A percentile compares a stretch with the other conserved stretches of the same genome.
These are phyloP conservation scores for Hypotaenidia philippensis DNA, from an alignment of 2,797 vertebrate species.

Conservation along the genomic window DNA sequence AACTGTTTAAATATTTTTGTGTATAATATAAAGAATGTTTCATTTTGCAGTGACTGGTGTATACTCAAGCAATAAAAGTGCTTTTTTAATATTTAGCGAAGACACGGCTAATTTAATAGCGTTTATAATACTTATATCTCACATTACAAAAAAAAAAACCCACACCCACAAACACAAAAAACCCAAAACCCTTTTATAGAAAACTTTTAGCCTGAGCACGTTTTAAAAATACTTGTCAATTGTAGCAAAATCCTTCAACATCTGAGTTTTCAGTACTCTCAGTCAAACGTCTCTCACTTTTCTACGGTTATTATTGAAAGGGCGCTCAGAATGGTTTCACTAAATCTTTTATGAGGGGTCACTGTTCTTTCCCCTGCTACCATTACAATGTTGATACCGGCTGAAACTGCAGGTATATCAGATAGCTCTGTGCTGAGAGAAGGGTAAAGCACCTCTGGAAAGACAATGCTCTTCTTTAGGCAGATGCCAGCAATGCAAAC, in stretches of 20 bases:
- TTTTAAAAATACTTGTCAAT: constrained; percentile 21
- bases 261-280: neutral
- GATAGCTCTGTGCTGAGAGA: constrained; percentile 16
- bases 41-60: constrained; percentile 35
- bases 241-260: constrained; percentile 19
- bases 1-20: constrained; percentile 49
- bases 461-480: neutral
- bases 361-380: neutral
- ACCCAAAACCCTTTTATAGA: neutral
- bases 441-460: neutral
- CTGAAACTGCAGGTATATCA: constrained; percentile 26
- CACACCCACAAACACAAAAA: neutral
- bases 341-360: constrained; percentile 31
- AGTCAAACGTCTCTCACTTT: constrained; percentile 1
- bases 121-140: neutral
- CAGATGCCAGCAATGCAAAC: neutral
- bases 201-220: neutral
- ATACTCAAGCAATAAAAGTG: constrained; percentile 40
- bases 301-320: neutral
- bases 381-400: neutral
- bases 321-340: neutral
- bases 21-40: constrained; percentile 56
- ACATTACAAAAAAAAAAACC: neutral
- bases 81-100: constrained; percentile 38
- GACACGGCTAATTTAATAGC: constrained; percentile 43